Conservation (phyloP, 2,113 vertebrate species). For the Mustelus asterias region DNA sequence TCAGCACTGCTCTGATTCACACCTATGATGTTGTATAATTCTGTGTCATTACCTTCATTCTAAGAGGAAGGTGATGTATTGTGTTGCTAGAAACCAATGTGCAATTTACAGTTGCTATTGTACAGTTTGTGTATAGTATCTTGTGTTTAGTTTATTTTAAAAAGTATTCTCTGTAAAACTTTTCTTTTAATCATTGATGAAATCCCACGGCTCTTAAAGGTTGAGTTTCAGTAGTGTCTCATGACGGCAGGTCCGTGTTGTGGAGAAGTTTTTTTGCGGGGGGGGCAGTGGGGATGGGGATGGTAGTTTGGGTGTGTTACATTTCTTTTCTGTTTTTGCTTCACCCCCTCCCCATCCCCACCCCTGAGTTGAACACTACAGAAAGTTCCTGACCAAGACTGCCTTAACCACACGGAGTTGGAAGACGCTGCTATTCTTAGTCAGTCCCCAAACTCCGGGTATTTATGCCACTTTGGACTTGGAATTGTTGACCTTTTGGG, state of each 20-base stretch:
- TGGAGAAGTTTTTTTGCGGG: not conserved
- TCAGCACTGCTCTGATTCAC: not conserved
- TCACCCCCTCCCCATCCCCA: not conserved
- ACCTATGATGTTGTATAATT: not conserved
- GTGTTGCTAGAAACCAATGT: not conserved
- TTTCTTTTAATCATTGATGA: not conserved
- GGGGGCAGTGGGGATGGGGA: not conserved
- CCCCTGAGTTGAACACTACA: not conserved
- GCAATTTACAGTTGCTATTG: not conserved
- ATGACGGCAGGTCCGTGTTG: not conserved
- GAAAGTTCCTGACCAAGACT: not conserved
- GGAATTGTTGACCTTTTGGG: not conserved
- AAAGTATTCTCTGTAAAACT: not conserved
- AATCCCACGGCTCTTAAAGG: not conserved
- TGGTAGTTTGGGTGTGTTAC: not conserved
- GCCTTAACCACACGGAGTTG: not conserved
- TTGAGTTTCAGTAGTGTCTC: not conserved
- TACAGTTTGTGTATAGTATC: constrained; percentile 24
- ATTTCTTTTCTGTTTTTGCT: not conserved
- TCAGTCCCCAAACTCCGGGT: not conserved
- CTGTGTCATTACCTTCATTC: not conserved
- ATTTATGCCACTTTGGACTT: not conserved
- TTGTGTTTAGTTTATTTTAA: constrained; percentile 27
- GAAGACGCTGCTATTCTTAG: not conserved
- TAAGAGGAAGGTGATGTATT: not conserved